Conservation (phyloP, 2,797 vertebrate genomes). For the Ataeniobius toweri region DNA sequence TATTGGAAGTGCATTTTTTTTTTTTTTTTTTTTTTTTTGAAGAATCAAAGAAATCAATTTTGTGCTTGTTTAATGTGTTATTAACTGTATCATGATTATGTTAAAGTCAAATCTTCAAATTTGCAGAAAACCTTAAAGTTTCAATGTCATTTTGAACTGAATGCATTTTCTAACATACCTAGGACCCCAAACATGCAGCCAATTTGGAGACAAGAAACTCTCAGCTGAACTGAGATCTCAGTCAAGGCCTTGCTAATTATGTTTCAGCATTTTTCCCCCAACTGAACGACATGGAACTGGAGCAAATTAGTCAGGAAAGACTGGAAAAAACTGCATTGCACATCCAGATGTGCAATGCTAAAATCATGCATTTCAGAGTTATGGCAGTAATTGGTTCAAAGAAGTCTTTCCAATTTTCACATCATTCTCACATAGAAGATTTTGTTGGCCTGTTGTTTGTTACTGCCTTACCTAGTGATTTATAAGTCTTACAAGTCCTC, state of each 20-base stretch:
- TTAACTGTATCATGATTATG: background rate
- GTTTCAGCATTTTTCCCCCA: conserved; percentile 44
- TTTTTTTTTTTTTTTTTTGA: background rate
- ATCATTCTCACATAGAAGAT: conserved; percentile 44
- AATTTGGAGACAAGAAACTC: conserved; percentile 29
- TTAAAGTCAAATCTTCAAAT: background rate
- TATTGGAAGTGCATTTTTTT: background rate
- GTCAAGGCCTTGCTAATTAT: conserved; percentile 54
- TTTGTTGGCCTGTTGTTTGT: conserved; percentile 38
- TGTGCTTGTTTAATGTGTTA: background rate
- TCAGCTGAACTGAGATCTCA: conserved; percentile 37
- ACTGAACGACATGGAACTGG: conserved; percentile 29
- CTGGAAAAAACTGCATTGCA: conserved; percentile 42
- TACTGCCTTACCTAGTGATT: conserved; percentile 31
- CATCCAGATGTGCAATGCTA: conserved; percentile 63
- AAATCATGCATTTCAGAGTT: conserved; percentile 33
- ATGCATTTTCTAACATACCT: conserved; percentile 19
- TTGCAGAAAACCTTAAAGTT: background rate
- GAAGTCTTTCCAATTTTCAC: conserved; percentile 53
- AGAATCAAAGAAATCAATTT: background rate
- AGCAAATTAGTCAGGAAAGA: conserved; percentile 53
- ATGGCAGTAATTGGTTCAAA: conserved; percentile 56
- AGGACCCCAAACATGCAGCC: conserved; percentile 38
- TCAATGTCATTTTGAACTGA: background rate
- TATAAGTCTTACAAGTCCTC: background rate